Evolutionary conservation across 2,888 invertebrate species (phyloP).

Genomic region (Griposia aprilina): DNA sequence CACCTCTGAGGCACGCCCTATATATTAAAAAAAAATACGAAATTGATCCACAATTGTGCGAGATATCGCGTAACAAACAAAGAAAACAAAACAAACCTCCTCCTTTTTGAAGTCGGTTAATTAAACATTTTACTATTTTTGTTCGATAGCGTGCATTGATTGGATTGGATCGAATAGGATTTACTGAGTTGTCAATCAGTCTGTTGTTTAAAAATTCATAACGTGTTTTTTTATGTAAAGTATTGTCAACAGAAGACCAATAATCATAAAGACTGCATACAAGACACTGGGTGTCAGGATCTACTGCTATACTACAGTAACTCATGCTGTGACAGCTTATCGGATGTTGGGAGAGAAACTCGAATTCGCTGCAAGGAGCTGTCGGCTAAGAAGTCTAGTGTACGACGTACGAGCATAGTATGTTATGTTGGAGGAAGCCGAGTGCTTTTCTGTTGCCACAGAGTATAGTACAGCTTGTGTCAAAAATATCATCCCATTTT

Average conservation of each 20-base stretch:
- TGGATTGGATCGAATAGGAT: background rate
- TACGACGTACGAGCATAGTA: conserved; percentile 16
- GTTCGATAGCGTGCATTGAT: background rate
- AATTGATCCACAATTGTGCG: too few relatives aligned
- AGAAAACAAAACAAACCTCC: too few relatives aligned
- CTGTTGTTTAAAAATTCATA: background rate
- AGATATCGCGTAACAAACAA: too few relatives aligned
- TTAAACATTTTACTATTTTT: background rate
- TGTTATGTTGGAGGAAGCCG: background rate
- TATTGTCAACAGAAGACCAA: background rate
- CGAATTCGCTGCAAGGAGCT: conserved; percentile 37
- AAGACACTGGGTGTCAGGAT: conserved; percentile 5
- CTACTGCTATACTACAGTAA: background rate
- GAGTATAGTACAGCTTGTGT: background rate
- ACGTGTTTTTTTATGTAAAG: background rate
- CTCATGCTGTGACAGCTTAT: conserved; percentile 35
- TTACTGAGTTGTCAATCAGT: background rate
- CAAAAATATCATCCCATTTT: background rate
- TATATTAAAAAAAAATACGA: too few relatives aligned
- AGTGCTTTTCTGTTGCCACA: conserved; percentile 15
- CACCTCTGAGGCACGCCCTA: too few relatives aligned
- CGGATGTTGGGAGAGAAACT: conserved; percentile 32
- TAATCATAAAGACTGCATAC: background rate
- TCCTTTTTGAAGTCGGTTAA: background rate
- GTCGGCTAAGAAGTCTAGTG: conserved; percentile 47